phyloP scores from a whole-genome alignment of 2,888 invertebrate species.

The Archaeoteleia sp. region DNA sequence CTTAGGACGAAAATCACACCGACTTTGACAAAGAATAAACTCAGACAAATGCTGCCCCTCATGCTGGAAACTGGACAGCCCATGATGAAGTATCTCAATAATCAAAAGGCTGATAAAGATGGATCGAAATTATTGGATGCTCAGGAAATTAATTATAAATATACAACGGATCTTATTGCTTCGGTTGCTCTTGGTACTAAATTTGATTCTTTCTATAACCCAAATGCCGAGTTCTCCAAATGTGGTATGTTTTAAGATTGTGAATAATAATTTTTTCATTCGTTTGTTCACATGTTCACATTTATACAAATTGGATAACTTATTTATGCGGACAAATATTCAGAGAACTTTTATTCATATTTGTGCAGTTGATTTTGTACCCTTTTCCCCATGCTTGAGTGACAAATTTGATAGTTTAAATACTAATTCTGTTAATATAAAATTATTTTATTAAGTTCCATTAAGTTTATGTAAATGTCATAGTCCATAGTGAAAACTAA shows the following conservation, averaged over 20 bases:
- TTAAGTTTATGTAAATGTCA: too few species aligned
- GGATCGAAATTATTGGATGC: constrained; percentile 60
- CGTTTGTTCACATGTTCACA: too few species aligned
- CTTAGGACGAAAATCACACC: constrained; percentile 77
- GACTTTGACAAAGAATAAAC: constrained; percentile 77
- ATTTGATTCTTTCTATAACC: constrained; percentile 64
- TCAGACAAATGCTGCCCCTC: constrained; percentile 76
- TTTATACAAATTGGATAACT: too few species aligned
- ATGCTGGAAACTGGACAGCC: constrained; percentile 72
- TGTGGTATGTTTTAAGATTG: constrained; percentile 59
- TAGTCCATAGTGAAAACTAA: too few species aligned
- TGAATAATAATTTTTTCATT: too few species aligned
- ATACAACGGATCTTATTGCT: constrained; percentile 67
- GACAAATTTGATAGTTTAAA: too few species aligned
- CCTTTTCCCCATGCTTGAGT: too few species aligned
- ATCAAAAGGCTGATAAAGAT: constrained; percentile 31
- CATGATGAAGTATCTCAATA: constrained; percentile 62
- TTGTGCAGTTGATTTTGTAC: too few species aligned
- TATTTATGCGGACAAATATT: too few species aligned
- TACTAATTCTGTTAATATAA: too few species aligned
- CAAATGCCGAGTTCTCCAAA: constrained; percentile 62
- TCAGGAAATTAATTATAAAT: constrained; percentile 65
- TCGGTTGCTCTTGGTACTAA: constrained; percentile 63
- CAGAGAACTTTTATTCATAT: too few species aligned
- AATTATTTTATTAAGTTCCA: too few species aligned